Conservation (phyloP, 2,888 invertebrate species). For the Dromius quadrimaculatus region DNA sequence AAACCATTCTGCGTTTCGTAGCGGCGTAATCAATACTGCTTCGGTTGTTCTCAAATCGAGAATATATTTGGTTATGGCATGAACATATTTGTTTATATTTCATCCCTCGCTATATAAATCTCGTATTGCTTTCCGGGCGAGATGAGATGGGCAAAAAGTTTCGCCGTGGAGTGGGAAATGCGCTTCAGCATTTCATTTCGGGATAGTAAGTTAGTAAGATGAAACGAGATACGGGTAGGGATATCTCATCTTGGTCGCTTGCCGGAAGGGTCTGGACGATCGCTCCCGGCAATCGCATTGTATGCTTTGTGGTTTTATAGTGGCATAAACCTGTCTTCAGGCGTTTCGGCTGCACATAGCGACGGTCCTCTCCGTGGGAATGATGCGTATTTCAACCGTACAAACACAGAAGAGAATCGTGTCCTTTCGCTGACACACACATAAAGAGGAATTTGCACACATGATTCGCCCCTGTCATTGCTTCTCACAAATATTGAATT, state of each 20-base stretch:
- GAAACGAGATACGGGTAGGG: too few relatives aligned
- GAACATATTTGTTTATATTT: conserved; percentile 49
- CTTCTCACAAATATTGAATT: conserved; percentile 32
- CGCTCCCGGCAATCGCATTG: conserved; percentile 49
- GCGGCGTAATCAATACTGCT: conserved; percentile 41
- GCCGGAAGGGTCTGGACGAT: conserved; percentile 47
- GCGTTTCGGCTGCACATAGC: conserved; percentile 47
- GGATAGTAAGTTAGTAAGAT: conserved; percentile 47
- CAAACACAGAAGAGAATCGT: conserved; percentile 24
- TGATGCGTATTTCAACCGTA: conserved; percentile 41
- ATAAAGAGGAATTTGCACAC: conserved; percentile 20
- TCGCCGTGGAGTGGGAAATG: too few relatives aligned
- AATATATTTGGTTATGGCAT: conserved; percentile 38
- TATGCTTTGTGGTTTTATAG: conserved; percentile 51
- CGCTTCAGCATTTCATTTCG: conserved; percentile 32
- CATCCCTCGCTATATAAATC: conserved; percentile 36
- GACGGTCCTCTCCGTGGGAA: conserved; percentile 43
- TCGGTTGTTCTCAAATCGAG: conserved; percentile 28
- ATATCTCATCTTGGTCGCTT: conserved; percentile 35
- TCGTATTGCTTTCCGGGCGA: conserved; percentile 26
- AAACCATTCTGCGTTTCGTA: conserved; percentile 31
- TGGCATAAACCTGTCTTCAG: conserved; percentile 49
- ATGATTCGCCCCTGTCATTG: conserved; percentile 28
- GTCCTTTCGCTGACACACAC: neutral
- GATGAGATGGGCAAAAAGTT: conserved; percentile 42